Conservation (phyloP, 2,113 vertebrate species). For the Nycticorax nycticorax region DNA sequence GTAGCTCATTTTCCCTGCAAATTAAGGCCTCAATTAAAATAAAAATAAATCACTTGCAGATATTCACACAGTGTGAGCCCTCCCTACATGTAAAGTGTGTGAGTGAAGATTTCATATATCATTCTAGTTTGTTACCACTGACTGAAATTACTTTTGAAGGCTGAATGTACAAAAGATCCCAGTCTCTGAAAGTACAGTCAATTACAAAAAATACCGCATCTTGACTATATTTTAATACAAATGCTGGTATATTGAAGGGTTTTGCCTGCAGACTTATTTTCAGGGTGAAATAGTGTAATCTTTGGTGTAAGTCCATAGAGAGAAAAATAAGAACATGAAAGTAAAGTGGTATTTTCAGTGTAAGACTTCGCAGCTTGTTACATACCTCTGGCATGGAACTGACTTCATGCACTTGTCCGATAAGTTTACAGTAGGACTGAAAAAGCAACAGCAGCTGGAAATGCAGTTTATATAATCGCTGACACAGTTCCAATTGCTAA, state of each 20-base stretch:
- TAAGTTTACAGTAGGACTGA: slow-evolving; percentile 98
- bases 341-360: background rate
- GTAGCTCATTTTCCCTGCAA: background rate
- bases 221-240: background rate
- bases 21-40: background rate
- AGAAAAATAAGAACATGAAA: background rate
- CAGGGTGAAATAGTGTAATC: background rate
- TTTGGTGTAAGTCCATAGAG: background rate
- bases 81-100: background rate
- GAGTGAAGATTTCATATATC: background rate
- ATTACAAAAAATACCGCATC: background rate
- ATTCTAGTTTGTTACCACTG: background rate
- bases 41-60: background rate
- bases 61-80: background rate
- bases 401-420: slow-evolving; percentile 94
- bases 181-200: background rate
- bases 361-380: background rate
- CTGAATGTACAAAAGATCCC: background rate
- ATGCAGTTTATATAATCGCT: slow-evolving; percentile 96
- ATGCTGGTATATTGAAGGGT: background rate
- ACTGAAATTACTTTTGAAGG: background rate
- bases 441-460: slow-evolving; percentile 98
- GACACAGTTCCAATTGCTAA: slow-evolving; percentile 98
- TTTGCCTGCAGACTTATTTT: background rate
- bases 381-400: slow-evolving; percentile 96